Evolutionary conservation across 2,113 vertebrate species (phyloP).

Genomic region (Todiramphus saurophagus): DNA sequence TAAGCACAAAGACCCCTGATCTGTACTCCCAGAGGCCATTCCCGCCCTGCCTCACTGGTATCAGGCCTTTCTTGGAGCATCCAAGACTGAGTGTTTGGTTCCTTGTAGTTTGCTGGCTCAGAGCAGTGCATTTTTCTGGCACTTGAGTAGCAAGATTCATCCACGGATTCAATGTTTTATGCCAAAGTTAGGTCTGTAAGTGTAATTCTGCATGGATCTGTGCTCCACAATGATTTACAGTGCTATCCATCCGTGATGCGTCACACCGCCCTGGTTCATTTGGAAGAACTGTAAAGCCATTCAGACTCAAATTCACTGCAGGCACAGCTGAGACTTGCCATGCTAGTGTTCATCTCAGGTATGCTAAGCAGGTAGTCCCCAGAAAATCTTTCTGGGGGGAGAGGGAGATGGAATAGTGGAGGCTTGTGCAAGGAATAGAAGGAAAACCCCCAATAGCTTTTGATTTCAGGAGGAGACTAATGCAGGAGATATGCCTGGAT

Average conservation of each 20-base stretch:
- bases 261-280: neutral
- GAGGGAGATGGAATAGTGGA: neutral
- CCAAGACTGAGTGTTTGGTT: neutral
- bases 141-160: neutral
- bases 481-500: neutral
- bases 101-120: neutral
- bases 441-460: neutral
- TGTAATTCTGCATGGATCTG: neutral
- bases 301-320: neutral
- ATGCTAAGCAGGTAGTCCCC: neutral
- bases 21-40: neutral
- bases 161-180: neutral
- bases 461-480: neutral
- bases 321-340: neutral
- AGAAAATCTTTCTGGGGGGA: neutral
- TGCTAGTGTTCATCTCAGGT: neutral
- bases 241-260: neutral
- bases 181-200: neutral
- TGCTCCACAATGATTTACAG: neutral
- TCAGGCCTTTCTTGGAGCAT: neutral
- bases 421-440: neutral
- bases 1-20: neutral
- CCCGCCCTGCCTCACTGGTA: neutral
- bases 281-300: neutral
- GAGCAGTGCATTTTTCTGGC: neutral